Evolutionary conservation across 2,113 vertebrate species (phyloP).

Genomic region (Capreolus pygargus): DNA sequence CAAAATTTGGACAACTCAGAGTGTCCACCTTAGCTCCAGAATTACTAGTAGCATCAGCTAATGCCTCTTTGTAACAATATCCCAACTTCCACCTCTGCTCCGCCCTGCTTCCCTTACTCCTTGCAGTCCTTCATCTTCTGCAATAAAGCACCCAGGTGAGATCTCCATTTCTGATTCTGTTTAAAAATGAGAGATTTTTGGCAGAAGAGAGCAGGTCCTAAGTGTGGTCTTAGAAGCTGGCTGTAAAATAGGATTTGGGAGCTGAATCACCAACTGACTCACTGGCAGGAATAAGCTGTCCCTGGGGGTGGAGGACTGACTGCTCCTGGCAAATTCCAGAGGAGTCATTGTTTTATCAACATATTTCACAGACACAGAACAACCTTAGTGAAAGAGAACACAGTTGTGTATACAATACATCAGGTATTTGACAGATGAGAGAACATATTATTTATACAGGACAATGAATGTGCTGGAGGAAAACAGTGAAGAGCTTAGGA

Average conservation of each 20-base stretch:
- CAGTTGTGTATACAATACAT: not conserved
- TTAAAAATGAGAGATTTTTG: not conserved
- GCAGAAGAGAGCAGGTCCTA: not conserved
- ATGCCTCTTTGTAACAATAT: not conserved
- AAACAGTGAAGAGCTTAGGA: not conserved
- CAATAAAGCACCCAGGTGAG: not conserved
- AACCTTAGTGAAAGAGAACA: not conserved
- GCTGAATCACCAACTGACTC: not conserved
- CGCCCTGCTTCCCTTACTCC: not conserved
- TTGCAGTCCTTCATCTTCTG: not conserved
- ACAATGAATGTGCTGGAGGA: not conserved
- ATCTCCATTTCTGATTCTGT: not conserved
- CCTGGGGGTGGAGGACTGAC: not conserved
- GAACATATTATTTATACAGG: not conserved
- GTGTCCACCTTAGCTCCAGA: not conserved
- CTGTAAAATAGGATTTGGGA: not conserved
- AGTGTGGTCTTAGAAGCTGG: not conserved
- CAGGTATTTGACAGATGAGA: not conserved
- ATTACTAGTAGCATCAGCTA: not conserved
- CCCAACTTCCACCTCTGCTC: not conserved
- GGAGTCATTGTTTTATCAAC: not conserved
- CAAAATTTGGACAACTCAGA: not conserved
- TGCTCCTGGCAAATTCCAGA: not conserved
- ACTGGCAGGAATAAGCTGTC: not conserved
- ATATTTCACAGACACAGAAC: not conserved